These are phyloP conservation scores for Myripristis murdjan DNA, from an alignment of 2,797 vertebrate species.

Conservation along the genomic window DNA sequence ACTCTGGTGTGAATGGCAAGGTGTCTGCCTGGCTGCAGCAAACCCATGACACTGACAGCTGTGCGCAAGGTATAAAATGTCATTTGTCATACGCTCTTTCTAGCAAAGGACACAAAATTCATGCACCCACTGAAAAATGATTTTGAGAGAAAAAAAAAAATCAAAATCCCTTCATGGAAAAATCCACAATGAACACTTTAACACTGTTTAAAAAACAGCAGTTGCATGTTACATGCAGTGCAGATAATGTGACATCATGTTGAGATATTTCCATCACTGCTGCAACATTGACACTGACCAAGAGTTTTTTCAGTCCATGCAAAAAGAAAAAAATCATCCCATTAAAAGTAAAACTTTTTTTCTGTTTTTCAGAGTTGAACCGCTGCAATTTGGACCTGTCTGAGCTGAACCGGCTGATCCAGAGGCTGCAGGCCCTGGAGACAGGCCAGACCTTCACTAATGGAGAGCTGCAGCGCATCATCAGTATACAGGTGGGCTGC, in stretches of 20 bases:
- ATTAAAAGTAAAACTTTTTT: no score
- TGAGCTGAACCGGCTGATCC: constrained; percentile 89
- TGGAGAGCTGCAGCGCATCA: constrained; percentile 87
- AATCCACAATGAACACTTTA: no score
- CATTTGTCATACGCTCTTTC: neutral
- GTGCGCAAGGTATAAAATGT: constrained; percentile 86
- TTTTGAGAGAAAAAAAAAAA: no score
- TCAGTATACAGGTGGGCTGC: constrained; percentile 87
- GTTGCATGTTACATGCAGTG: no score
- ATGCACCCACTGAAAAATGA: neutral
- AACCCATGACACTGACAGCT: constrained; percentile 87
- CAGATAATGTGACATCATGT: no score
- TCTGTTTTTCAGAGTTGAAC: constrained; percentile 84
- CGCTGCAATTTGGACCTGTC: constrained; percentile 91
- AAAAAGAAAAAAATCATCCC: neutral
- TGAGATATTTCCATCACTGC: no score
- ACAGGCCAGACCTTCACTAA: constrained; percentile 85
- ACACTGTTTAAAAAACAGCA: no score
- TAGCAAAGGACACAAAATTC: neutral
- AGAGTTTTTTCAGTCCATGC: neutral
- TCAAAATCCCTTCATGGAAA: no score
- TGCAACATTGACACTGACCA: no score
- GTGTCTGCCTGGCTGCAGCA: constrained; percentile 93
- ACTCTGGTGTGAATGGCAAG: constrained; percentile 84
- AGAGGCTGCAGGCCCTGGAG: constrained; percentile 90